Base-by-base conservation (phyloP, 2,113 vertebrate species). In the Oncorhynchus tshawytscha region DNA sequence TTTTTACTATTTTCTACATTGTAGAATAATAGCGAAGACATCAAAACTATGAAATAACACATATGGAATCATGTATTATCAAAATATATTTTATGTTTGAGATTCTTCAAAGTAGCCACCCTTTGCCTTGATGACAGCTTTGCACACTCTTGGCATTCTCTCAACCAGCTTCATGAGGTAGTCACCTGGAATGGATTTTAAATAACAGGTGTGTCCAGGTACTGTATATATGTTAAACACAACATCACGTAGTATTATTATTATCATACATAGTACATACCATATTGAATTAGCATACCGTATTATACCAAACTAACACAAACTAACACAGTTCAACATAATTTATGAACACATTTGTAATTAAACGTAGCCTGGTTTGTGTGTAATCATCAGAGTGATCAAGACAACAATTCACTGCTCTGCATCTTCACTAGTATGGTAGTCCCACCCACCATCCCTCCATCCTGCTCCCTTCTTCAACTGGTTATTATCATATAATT, bases 401-500 rank as follows among this genome's bases (percentile, higher is more conserved):
- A 84, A 76, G 39, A 72, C 77, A 79, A 82, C 77, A 72, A 70
- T 82, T 75, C 59, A 80, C 70, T 62, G 4, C 59, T 62, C 20
- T n/a, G 59, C 59, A 62, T 22, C n/a, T 62, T 9, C 20, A n/a
- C 59, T n/a, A 62, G 59, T n/a, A 20, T 13, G n/a, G 20, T 2
- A 22, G 59, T 6, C 59, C n/a, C 59, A 2, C 9, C 20, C 59
- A 2, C 59, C 59, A 62, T 6, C 54, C 34, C 49, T 84, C 81
- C 88, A 79, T 85, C 85, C 87, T 83, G 79, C 79, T 85, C 87
- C 90, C 86, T 90, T 90, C 91, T 90, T 90, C 90, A 86, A 84
- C 86, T 85, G 82, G 80, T 93, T 93, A 94, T 92, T 88, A 91
- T 88, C 82, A 91, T 90, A 90, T 93, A 92, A 93, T 93, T 94